A percentile compares a stretch with the other conserved stretches of the same genome.
phyloP scores from a whole-genome alignment of 1,140 invertebrate genomes.

The Drosophila subpulchrella region DNA sequence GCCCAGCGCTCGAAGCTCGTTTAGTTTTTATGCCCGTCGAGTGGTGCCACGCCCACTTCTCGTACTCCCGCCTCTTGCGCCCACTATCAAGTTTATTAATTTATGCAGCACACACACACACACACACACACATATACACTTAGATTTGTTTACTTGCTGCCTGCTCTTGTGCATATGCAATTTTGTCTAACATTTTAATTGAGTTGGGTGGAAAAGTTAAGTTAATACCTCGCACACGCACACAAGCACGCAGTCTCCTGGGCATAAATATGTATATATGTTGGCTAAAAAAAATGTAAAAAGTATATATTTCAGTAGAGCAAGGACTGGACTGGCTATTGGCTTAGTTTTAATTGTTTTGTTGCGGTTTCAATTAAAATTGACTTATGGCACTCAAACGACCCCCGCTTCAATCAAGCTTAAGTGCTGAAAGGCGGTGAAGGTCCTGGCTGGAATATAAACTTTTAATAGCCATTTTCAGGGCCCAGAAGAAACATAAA shows the following conservation, averaged over 20 bases:
- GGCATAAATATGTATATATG: not conserved
- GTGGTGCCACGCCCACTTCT: slow-evolving; percentile 1
- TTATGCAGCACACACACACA: slow-evolving; percentile 65
- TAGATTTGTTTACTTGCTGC: slow-evolving; percentile 45
- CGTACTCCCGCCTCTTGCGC: not conserved
- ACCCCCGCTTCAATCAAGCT: slow-evolving; percentile 29
- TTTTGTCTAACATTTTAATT: slow-evolving; percentile 78
- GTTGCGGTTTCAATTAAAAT: slow-evolving; percentile 78
- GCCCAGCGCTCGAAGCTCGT: slow-evolving; percentile 66
- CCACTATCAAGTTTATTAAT: slow-evolving; percentile 78
- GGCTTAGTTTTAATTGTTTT: slow-evolving; percentile 77
- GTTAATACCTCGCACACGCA: slow-evolving; percentile 54
- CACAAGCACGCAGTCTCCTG: slow-evolving; percentile 13
- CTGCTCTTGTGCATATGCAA: slow-evolving; percentile 70
- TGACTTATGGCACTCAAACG: slow-evolving; percentile 48
- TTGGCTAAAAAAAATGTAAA: slow-evolving; percentile 12
- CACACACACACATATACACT: slow-evolving; percentile 13
- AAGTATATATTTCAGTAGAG: not conserved
- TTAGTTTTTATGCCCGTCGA: slow-evolving; percentile 66
- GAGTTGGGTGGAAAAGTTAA: slow-evolving; percentile 77
- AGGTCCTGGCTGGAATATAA: slow-evolving; percentile 21
- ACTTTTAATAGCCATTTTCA: slow-evolving; percentile 46
- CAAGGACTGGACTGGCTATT: not conserved
- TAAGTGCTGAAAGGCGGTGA: slow-evolving; percentile 27
- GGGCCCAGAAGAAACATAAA: too few relatives aligned